A percentile compares a stretch with the other conserved stretches of the same genome.
These are phyloP conservation scores for Pangasianodon gigas DNA, from an alignment of 2,113 vertebrate genomes.

Conservation along the genomic window DNA sequence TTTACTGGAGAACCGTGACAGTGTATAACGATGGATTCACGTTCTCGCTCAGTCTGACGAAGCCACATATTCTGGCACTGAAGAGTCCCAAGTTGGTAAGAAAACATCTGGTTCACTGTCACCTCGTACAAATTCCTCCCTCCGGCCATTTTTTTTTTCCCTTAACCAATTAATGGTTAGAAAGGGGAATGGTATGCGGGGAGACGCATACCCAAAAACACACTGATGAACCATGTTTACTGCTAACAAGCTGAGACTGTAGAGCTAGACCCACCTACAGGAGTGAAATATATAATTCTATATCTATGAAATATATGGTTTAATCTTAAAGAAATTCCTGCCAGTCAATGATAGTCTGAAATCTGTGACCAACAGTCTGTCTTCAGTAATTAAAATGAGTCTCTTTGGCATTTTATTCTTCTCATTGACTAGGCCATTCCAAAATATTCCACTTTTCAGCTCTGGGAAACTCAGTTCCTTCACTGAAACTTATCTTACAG, in stretches of 20 bases:
- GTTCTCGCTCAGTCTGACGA: background rate
- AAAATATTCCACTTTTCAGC: background rate
- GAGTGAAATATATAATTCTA: too few relatives aligned
- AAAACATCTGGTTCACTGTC: background rate
- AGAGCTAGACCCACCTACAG: background rate
- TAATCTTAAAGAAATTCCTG: background rate
- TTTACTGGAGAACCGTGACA: background rate
- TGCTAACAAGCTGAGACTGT: background rate
- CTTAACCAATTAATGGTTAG: background rate
- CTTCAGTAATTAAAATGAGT: too few relatives aligned
- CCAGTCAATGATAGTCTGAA: background rate
- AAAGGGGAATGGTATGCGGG: background rate
- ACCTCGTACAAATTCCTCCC: background rate
- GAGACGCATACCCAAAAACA: background rate
- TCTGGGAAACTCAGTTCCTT: background rate
- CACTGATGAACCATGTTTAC: too few relatives aligned
- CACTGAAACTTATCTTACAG: background rate
- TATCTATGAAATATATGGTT: background rate
- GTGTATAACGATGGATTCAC: background rate
- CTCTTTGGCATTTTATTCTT: background rate
- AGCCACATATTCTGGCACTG: background rate
- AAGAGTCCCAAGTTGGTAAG: background rate
- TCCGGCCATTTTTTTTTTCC: background rate
- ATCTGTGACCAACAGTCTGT: background rate
- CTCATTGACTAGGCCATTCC: too few relatives aligned